Base-by-base conservation (phyloP, 2,113 vertebrate genomes). In the Megalops atlanticus region DNA sequence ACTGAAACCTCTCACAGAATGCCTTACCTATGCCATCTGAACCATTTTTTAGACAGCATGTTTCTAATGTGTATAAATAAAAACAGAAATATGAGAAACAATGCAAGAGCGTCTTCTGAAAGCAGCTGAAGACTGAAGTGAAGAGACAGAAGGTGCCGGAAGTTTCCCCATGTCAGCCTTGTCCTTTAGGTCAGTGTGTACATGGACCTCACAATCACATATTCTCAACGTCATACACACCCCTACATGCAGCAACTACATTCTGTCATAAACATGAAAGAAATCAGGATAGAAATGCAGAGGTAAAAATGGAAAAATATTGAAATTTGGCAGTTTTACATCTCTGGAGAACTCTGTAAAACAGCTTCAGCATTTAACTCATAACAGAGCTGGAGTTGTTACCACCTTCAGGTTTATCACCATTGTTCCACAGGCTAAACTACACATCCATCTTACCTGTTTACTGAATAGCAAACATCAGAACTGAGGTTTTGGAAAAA, bases 51-150 rank as follows among this genome's bases (percentile, higher is more conserved):
- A 82, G 78, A 83, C 76, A 93, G 93, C 93, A 93, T 95, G 92
- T 94, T 92, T 92, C 81, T 87, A 87, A 81, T 92, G 93, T 95
- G 95, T 95, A 95, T 94, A 95, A 95, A 95, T 94, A 96, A 96
- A 93, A 96, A 93, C 92, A 93, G 91, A 87, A 91, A 93, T 90
- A 94, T 81, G 69, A 92, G 94, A 92, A 94, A 95, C 93, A 95
- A 94, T 84, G 91, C 89, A 91, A 93, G 93, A 90, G 92, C 89
- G 86, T 92, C 94, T 94, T 91, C 96, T 93, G 93, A 92, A 92
- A 93, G 94, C 91, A 95, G 94, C 94, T 87, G 92, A 96, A 95
- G 89, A 91, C 91, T 89, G 93, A 94, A 64, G n/a, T 31, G 31
- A 24, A 64, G 58, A 27, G 11, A 64, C n/a, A 31, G 58, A 64